Evolutionary conservation across 2,113 vertebrate genomes (phyloP), one percentile per base, ranked within the genome.

Genomic region (Halichoeres trimaculatus): DNA sequence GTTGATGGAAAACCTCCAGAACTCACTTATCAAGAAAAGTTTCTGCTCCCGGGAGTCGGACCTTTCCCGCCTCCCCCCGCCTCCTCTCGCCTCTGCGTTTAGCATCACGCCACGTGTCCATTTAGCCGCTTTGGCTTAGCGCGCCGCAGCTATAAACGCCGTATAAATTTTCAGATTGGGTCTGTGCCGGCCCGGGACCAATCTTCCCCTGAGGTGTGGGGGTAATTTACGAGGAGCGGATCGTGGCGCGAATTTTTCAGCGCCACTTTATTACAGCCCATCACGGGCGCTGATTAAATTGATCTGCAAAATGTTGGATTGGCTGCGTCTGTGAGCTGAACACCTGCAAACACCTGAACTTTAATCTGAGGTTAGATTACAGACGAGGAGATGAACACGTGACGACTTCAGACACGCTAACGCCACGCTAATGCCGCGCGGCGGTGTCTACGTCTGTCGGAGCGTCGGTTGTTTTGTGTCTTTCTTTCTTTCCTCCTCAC

Each of bases 121-220:
- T 84, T 89, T 92, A 80, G 82, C 85, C 85, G 70, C 57, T 70
- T 64, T 74, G 75, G 36, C 86, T 90, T 64, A 59, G 38, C 61
- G 66, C 52, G 74, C 76, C 12, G 58, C 35, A 74, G 83, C 82
- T 85, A 53, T 86, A 80, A 92, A 83, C 17, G 71, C 38, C 36
- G 78, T 84, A 84, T 94, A 91, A 94, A 93, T 94, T 93, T 88
- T 9, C n/a, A 88, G 65, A 24, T 20, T 30, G 51, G 53, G 75
- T 30, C 56, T n/a, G 70, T 36, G 65, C 63, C 45, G 72, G 81
- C 85, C 78, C 63, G 67, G 75, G 80, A 78, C 64, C 85, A 88
- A 8, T 86, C 69, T 80, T 83, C 78, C 68, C 52, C 66, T 70
- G 79, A 88, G 66, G 65, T n/a, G 30, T 22, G 38, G 56, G 17